Base-by-base conservation (phyloP, 2,888 invertebrate species). In the Pristionchus exspectatus region DNA sequence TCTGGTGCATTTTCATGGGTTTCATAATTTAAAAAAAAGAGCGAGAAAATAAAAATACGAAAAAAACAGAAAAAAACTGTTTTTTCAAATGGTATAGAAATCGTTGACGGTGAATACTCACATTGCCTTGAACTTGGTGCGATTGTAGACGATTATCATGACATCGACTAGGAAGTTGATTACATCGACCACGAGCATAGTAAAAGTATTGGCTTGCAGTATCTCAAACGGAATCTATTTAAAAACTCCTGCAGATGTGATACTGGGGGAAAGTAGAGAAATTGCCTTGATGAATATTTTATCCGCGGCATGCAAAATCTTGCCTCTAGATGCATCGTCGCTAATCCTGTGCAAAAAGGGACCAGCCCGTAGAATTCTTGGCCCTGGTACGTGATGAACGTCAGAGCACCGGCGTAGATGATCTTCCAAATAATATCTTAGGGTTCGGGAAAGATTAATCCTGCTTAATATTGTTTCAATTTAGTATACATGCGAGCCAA, bases 51-150 rank as follows among this genome's bases (percentile, higher is more conserved):
- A n/a, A n/a, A n/a, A n/a, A n/a, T n/a, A n/a, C n/a, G n/a, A n/a
- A n/a, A n/a, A n/a, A n/a, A n/a, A n/a, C n/a, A n/a, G n/a, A n/a
- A n/a, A n/a, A n/a, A n/a, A n/a, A 14, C 66, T n/a, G 66, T 3
- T 16, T 69, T 2, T n/a, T 59, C 4, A 7, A 59, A 1, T 18
- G 59, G 59, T 59, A 7, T 59, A 59, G n/a, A n/a, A 59, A 59
- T 21, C 7, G 18, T 14, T 21, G 21, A 2, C 14, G 59, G 21
- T 18, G 21, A 18, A 59, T 9, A 81, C 81, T 50, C 54, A 81
- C 81, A 81, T 12, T 4, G 81, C n/a, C 81, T 81, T 81, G 50
- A 81, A 81, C 54, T 81, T 50, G 12, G 50, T 81, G 12, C 81
- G 9, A 27, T 81, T 81, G 81, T 81, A 81, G 2, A 81, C 12